A percentile compares a stretch with the other conserved stretches of the same genome.
Conservation (phyloP, 2,797 vertebrate species). For the Mustela erminea region DNA sequence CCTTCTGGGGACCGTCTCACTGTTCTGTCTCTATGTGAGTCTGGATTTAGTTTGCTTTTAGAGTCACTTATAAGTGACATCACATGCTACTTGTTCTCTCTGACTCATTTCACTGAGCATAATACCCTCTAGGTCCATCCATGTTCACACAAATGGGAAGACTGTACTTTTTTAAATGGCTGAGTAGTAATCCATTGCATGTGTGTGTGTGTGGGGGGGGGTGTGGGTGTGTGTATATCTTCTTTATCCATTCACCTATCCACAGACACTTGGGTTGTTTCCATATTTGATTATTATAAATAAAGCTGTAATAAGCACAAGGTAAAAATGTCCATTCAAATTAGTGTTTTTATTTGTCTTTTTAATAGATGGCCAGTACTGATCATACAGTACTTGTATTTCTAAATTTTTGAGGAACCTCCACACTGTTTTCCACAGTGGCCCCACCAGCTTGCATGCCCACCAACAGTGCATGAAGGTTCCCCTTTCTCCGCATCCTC, state of each 20-base stretch:
- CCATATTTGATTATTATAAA: background rate
- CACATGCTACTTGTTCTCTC: background rate
- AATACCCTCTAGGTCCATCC: too few species aligned
- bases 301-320: background rate
- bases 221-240: too few species aligned
- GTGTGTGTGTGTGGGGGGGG: too few species aligned
- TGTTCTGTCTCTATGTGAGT: background rate
- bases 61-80: too few species aligned
- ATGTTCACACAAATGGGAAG: too few species aligned
- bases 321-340: background rate
- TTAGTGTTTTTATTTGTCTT: background rate
- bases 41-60: background rate
- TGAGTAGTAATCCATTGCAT: background rate
- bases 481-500: background rate
- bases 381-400: background rate
- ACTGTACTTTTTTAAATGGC: background rate
- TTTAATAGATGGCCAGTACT: background rate
- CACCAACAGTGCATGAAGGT: too few species aligned
- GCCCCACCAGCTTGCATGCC: background rate
- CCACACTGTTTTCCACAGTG: background rate
- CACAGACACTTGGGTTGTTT: background rate
- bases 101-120: background rate
- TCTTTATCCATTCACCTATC: background rate
- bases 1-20: background rate
- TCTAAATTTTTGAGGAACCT: background rate